A percentile compares a stretch with the other conserved stretches of the same genome.
phyloP scores from a whole-genome alignment of 2,113 vertebrate species.

The Pterophyllum scalare region DNA sequence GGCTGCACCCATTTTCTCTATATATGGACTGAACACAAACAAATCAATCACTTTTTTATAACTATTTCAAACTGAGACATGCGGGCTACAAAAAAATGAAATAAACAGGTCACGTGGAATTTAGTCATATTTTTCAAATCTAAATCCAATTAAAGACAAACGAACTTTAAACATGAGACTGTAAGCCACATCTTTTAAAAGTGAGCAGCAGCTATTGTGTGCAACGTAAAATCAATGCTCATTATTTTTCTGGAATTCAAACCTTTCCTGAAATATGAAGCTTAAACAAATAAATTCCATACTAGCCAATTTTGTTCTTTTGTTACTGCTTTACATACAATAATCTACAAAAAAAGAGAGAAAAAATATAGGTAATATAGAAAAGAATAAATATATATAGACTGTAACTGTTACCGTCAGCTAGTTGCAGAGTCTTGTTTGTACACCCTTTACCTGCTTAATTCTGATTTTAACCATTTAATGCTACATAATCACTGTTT shows the following conservation, averaged over 20 bases:
- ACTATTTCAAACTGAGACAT: neutral
- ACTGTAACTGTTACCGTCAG: neutral
- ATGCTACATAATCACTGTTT: neutral
- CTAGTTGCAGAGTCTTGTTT: neutral
- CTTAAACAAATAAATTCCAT: neutral
- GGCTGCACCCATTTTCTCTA: neutral
- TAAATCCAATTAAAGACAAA: neutral
- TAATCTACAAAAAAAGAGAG: fast-evolving
- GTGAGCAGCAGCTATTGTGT: neutral
- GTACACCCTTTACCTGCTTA: neutral
- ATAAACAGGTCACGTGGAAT: neutral
- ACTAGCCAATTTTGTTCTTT: neutral
- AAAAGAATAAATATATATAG: neutral
- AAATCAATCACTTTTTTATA: neutral
- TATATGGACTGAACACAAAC: neutral
- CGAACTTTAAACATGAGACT: neutral
- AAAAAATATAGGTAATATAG: no score
- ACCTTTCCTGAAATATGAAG: neutral
- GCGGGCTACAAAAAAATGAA: neutral
- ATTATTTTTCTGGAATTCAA: neutral
- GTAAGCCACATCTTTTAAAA: neutral
- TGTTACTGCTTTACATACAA: neutral
- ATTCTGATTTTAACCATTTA: neutral
- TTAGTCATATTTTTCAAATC: neutral
- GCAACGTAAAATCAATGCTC: neutral